A percentile compares a stretch with the other conserved stretches of the same genome.
Conservation (phyloP, 92 coral and sea anemone species). For the Porites lobata region DNA sequence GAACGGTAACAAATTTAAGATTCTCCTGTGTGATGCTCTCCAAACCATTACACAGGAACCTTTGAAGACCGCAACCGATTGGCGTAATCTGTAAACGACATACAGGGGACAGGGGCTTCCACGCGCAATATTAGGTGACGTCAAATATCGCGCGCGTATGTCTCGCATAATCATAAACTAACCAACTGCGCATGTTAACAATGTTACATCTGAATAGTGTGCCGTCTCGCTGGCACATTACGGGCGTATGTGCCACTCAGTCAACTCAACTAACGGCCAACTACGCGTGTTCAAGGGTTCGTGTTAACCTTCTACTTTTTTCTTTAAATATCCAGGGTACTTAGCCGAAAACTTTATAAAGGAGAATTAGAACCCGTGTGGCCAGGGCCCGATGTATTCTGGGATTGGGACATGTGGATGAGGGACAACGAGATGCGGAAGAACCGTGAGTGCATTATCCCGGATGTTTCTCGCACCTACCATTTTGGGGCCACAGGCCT, state of each 20-base stretch:
- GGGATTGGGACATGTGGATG: conserved; percentile 94
- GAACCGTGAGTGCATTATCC: conserved; percentile 87
- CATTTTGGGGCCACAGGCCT: conserved; percentile 93
- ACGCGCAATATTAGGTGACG: no score
- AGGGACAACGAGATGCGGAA: conserved; percentile 51
- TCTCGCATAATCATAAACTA: no score
- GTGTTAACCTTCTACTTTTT: not conserved
- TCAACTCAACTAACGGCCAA: not conserved
- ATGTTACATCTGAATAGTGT: no score
- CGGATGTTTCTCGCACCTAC: conserved; percentile 86
- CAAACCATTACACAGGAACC: no score
- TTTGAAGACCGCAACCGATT: no score
- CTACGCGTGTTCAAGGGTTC: not conserved
- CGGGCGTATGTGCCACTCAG: not conserved
- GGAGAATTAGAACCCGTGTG: conserved; percentile 79
- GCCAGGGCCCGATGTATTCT: conserved; percentile 75
- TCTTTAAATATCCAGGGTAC: conserved; percentile 50
- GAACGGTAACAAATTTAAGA: no score
- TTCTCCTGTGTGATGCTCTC: no score
- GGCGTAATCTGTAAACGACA: no score
- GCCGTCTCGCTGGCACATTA: no score
- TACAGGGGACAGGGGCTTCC: no score
- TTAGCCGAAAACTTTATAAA: conserved; percentile 79
- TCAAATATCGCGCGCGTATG: no score
- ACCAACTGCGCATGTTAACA: no score